Evolutionary conservation across 1,140 invertebrate species (phyloP).

Genomic region (Ceratosolen solmsi): DNA sequence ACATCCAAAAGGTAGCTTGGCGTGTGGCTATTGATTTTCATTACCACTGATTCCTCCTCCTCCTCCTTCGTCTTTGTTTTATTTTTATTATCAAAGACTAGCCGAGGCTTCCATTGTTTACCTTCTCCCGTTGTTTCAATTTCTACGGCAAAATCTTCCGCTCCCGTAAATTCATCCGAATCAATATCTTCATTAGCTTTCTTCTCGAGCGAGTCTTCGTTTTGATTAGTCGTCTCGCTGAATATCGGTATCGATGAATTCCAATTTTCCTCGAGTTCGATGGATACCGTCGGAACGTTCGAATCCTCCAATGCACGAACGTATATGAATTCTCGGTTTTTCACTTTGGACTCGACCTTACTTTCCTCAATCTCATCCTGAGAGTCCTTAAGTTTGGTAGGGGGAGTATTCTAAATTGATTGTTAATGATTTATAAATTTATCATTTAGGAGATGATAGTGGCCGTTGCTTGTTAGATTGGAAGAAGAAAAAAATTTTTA

Average conservation of each 20-base stretch:
- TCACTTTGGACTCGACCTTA: conserved; percentile 5
- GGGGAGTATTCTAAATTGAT: neutral
- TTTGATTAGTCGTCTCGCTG: conserved; percentile 7
- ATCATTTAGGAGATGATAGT: too few species aligned
- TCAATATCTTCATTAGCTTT: conserved; percentile 41
- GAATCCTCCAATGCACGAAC: neutral
- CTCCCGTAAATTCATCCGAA: neutral
- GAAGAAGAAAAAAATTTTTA: conserved; percentile 12
- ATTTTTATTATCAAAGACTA: conserved; percentile 61
- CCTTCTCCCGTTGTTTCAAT: conserved; percentile 58
- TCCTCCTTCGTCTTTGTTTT: conserved; percentile 48
- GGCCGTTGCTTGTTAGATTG: too few species aligned
- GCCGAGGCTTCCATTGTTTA: conserved; percentile 61
- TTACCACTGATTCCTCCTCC: conserved; percentile 62
- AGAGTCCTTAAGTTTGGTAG: neutral
- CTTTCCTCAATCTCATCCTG: neutral
- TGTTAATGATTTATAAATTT: too few species aligned
- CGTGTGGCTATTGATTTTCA: conserved; percentile 62
- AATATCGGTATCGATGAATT: conserved; percentile 35
- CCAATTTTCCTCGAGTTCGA: conserved; percentile 54
- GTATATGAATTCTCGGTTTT: conserved; percentile 41
- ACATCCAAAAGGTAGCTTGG: conserved; percentile 57
- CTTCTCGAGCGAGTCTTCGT: conserved; percentile 15
- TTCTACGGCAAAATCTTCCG: conserved; percentile 47
- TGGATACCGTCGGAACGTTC: conserved; percentile 54